Conservation (phyloP, 2,113 vertebrate genomes). For the Aldabrachelys gigantea region DNA sequence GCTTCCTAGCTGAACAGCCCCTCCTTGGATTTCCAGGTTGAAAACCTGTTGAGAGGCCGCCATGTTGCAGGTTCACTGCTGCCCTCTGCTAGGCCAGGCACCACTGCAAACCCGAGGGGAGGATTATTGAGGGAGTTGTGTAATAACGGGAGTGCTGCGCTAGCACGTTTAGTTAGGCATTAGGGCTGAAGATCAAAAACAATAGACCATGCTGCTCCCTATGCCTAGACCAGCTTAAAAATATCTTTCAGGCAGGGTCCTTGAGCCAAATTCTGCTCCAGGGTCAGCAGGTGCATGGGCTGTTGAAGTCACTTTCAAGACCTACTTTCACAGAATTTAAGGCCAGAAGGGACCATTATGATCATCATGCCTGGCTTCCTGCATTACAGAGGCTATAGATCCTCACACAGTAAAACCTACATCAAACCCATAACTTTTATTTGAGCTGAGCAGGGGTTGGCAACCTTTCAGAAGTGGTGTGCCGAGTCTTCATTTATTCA, state of each 20-base stretch:
- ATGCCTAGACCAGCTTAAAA: not conserved
- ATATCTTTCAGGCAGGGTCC: not conserved
- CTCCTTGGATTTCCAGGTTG: not conserved
- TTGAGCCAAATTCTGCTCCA: not conserved
- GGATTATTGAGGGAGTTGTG: not conserved
- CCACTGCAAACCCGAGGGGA: not conserved
- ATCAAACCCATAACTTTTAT: not conserved
- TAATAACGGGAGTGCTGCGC: no score
- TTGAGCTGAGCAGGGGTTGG: no score
- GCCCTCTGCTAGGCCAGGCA: not conserved
- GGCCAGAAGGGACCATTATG: not conserved
- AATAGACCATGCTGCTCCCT: not conserved
- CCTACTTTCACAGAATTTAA: not conserved
- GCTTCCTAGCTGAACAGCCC: not conserved
- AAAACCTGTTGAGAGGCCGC: not conserved
- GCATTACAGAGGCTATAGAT: not conserved
- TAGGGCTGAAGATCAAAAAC: not conserved
- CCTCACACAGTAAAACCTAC: not conserved
- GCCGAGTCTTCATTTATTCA: no score
- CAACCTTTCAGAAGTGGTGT: no score
- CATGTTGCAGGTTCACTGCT: not conserved
- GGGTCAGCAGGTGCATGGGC: no score
- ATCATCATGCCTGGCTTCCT: not conserved
- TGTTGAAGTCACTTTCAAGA: not conserved
- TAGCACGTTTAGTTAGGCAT: not conserved